These are phyloP conservation scores for Aphidius gifuensis DNA, from an alignment of 1,140 invertebrate species.

Conservation along the genomic window DNA sequence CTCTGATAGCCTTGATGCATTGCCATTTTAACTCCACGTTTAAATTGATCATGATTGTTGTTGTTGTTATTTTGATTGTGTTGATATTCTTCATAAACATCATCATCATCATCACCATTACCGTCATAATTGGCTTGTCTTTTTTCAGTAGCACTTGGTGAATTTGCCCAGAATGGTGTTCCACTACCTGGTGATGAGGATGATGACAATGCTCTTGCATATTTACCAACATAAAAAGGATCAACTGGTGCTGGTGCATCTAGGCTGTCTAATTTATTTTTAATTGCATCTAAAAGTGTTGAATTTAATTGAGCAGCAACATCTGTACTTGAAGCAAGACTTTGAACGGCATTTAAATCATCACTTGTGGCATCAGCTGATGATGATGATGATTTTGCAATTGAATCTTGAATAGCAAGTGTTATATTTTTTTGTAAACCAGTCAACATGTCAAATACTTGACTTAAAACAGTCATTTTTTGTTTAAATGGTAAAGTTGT, in stretches of 20 bases:
- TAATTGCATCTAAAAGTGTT: slow-evolving; percentile 41
- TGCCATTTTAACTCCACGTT: slow-evolving; percentile 44
- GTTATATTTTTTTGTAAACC: slow-evolving; percentile 46
- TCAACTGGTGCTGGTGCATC: slow-evolving; percentile 11
- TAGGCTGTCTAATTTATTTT: slow-evolving; percentile 33
- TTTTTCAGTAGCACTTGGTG: slow-evolving; percentile 31
- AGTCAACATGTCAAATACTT: slow-evolving; percentile 50
- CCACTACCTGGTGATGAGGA: slow-evolving; percentile 23
- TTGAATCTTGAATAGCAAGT: slow-evolving; percentile 32
- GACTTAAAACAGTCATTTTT: slow-evolving; percentile 42
- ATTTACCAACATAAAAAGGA: slow-evolving; percentile 1
- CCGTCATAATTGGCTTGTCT: slow-evolving; percentile 32
- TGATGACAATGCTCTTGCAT: neutral
- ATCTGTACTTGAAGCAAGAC: neutral
- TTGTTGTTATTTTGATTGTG: too few relatives aligned
- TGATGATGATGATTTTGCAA: slow-evolving; percentile 21
- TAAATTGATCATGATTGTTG: slow-evolving; percentile 8
- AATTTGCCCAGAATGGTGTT: slow-evolving; percentile 38
- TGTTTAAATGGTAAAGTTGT: slow-evolving; percentile 43
- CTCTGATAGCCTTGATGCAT: slow-evolving; percentile 52
- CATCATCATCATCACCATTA: slow-evolving; percentile 17
- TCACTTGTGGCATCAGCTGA: neutral
- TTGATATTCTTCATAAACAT: slow-evolving; percentile 9
- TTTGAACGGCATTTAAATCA: neutral
- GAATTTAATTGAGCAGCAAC: slow-evolving; percentile 28